These are phyloP conservation scores for Platorchestia sp. DNA, from an alignment of 1,140 invertebrate genomes.

Conservation along the genomic window DNA sequence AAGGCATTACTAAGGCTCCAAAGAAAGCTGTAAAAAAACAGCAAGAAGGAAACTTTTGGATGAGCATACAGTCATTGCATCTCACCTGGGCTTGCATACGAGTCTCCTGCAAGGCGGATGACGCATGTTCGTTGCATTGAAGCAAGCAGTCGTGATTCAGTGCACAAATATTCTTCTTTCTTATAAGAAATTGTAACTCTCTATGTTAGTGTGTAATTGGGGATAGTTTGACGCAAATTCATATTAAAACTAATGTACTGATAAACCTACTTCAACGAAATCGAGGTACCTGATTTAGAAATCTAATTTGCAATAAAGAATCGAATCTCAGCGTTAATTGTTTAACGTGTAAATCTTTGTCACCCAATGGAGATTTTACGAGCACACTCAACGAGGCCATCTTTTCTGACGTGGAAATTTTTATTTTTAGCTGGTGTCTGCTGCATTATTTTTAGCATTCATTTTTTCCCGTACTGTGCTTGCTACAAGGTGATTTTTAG, in stretches of 20 bases:
- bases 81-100: background rate
- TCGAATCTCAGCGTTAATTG: too few species aligned
- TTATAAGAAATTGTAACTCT: background rate
- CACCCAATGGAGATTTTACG: too few species aligned
- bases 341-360: too few species aligned
- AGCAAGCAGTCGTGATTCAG: background rate
- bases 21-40: background rate
- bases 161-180: background rate
- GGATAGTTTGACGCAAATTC: background rate
- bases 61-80: background rate
- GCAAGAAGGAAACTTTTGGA: background rate
- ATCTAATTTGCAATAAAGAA: too few species aligned
- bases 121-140: background rate
- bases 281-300: background rate
- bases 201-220: background rate
- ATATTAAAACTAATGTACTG: background rate
- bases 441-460: too few species aligned
- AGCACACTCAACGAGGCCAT: too few species aligned
- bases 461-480: too few species aligned
- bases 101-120: background rate
- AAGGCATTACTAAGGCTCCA: background rate
- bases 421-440: too few species aligned
- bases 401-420: too few species aligned
- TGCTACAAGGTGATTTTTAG: too few species aligned
- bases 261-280: background rate